These are phyloP conservation scores for Phalera bucephala DNA, from an alignment of 2,888 invertebrate species.

Conservation along the genomic window DNA sequence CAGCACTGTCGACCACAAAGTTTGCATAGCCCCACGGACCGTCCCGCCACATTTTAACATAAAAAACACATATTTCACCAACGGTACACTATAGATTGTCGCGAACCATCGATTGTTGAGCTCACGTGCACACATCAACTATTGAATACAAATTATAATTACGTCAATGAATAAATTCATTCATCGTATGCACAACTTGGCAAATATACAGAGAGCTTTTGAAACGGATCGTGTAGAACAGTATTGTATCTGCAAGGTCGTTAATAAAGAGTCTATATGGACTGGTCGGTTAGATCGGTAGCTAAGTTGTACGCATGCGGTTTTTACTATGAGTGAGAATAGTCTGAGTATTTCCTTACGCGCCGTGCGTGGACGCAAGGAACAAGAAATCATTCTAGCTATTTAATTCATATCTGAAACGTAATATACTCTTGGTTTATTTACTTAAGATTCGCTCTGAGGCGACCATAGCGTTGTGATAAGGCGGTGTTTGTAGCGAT, in stretches of 20 bases:
- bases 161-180: slow-evolving; percentile 50
- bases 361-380: too few species aligned
- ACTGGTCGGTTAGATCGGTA: slow-evolving; percentile 16
- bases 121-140: slow-evolving; percentile 31
- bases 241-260: neutral
- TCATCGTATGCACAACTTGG: slow-evolving; percentile 34
- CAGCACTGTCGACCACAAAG: slow-evolving; percentile 9
- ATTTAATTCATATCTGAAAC: too few species aligned
- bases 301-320: slow-evolving; percentile 15
- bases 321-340: slow-evolving; percentile 15
- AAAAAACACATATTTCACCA: slow-evolving; percentile 32
- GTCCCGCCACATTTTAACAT: slow-evolving; percentile 25
- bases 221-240: neutral
- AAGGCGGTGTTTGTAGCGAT: too few species aligned
- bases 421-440: too few species aligned
- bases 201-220: slow-evolving; percentile 24
- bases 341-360: too few species aligned
- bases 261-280: slow-evolving; percentile 1
- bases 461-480: too few species aligned
- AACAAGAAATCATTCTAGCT: too few species aligned
- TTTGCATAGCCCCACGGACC: slow-evolving; percentile 15
- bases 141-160: slow-evolving; percentile 51
- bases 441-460: too few species aligned
- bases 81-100: slow-evolving; percentile 23
- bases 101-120: slow-evolving; percentile 29